Conservation (phyloP, 2,113 vertebrate genomes). For the Clupea harengus region DNA sequence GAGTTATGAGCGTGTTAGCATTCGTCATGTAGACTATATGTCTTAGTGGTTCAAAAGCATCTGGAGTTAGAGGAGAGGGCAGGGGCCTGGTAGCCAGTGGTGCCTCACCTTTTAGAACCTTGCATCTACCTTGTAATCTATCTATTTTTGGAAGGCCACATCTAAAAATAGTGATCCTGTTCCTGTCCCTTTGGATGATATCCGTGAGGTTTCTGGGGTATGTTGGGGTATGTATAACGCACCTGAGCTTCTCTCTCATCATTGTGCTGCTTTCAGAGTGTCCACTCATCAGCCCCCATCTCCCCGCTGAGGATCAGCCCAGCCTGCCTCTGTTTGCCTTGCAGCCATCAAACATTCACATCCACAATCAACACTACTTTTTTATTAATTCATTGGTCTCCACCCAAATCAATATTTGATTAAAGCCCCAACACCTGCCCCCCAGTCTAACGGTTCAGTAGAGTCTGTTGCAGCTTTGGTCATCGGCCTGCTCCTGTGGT, state of each 20-base stretch:
- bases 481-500: neutral
- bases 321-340: neutral
- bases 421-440: constrained; percentile 27
- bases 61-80: neutral
- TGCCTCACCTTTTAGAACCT: neutral
- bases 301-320: neutral
- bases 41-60: neutral
- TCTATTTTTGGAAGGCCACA: neutral
- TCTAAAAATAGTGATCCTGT: neutral
- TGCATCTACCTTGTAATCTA: neutral
- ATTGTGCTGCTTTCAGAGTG: constrained; percentile 23
- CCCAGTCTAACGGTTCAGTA: neutral
- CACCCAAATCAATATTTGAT: constrained; percentile 39
- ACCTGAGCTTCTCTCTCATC: constrained; percentile 32
- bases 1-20: constrained; percentile 17
- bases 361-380: neutral
- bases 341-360: constrained; percentile 37
- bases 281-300: constrained; percentile 29
- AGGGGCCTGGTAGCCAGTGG: neutral
- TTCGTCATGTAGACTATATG: constrained; percentile 22
- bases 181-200: neutral
- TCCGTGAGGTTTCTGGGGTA: neutral
- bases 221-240: neutral
- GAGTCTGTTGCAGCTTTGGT: neutral
- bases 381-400: constrained; percentile 26